A percentile compares a stretch with the other conserved stretches of the same genome.
Conservation (phyloP, 2,797 vertebrate genomes). For the Cossypha dichroa region DNA sequence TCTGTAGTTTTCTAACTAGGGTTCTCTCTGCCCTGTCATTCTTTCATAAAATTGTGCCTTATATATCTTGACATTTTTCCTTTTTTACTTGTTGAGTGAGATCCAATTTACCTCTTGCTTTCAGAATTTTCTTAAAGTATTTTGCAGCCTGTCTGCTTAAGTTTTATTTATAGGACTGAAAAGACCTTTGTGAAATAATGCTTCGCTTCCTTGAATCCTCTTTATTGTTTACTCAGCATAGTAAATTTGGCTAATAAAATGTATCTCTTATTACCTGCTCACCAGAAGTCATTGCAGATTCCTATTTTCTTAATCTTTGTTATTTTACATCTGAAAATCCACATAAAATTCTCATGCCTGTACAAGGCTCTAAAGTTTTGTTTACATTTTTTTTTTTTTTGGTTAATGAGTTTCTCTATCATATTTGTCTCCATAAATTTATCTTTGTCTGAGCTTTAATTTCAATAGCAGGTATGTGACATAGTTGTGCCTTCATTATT, state of each 20-base stretch:
- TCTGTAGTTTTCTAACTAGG: background rate
- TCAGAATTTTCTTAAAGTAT: background rate
- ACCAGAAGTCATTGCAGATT: background rate
- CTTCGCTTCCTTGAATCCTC: background rate
- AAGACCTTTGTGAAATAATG: constrained; percentile 14
- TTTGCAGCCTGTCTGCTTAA: constrained; percentile 25
- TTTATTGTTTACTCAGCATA: background rate
- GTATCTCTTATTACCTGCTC: background rate
- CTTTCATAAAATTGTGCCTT: background rate
- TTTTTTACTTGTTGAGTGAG: constrained; percentile 17
- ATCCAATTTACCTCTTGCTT: constrained; percentile 13
- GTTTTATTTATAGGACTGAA: constrained; percentile 48
- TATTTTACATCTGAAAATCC: background rate
- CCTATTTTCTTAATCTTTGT: background rate
- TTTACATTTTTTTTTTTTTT: background rate
- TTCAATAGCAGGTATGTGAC: background rate
- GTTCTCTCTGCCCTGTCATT: constrained; percentile 18
- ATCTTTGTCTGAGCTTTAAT: background rate
- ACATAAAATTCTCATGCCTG: background rate
- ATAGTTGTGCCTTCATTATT: background rate
- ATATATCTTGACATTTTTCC: background rate
- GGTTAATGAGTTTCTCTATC: background rate
- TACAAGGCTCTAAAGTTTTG: background rate
- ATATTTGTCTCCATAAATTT: background rate
- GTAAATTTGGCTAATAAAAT: constrained; percentile 27